Evolutionary conservation across 2,797 vertebrate species (phyloP).

Genomic region (Serranus cabrilla): DNA sequence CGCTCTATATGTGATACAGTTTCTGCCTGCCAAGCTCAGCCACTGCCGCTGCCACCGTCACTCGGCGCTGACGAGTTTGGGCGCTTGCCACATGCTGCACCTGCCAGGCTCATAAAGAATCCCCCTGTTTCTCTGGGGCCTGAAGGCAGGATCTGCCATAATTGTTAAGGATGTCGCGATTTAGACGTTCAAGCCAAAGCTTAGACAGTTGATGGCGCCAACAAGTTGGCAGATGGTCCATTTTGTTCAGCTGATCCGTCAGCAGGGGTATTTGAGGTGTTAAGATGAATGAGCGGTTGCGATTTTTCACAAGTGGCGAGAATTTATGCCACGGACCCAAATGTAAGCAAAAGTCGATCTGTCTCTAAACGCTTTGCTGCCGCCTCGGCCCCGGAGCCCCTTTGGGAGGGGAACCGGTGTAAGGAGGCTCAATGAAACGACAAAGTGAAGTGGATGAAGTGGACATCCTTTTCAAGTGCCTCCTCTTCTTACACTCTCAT

Average conservation of each 20-base stretch:
- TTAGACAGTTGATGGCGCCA: conserved; percentile 69
- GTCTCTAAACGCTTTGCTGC: conserved; percentile 31
- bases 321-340: conserved; percentile 24
- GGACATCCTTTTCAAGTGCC: conserved; percentile 34
- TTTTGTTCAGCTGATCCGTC: conserved; percentile 73
- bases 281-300: conserved; percentile 56
- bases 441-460: conserved; percentile 39
- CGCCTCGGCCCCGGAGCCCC: conserved; percentile 26
- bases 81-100: conserved; percentile 73
- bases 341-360: conserved; percentile 48
- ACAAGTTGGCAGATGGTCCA: conserved; percentile 79
- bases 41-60: conserved; percentile 52
- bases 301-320: conserved; percentile 58
- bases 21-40: conserved; percentile 73
- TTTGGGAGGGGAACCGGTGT: conserved; percentile 15
- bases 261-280: conserved; percentile 54
- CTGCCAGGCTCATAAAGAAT: conserved; percentile 83
- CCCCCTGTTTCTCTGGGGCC: conserved; percentile 75
- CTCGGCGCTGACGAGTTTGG: conserved; percentile 72
- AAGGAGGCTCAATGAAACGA: conserved; percentile 34
- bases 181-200: conserved; percentile 69
- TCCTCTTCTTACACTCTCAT: conserved; percentile 30
- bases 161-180: conserved; percentile 80
- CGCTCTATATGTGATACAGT: conserved; percentile 73
- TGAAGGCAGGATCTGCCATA: conserved; percentile 75